Base-by-base conservation (phyloP, 2,797 vertebrate species). In the Rhynchonycteris naso region DNA sequence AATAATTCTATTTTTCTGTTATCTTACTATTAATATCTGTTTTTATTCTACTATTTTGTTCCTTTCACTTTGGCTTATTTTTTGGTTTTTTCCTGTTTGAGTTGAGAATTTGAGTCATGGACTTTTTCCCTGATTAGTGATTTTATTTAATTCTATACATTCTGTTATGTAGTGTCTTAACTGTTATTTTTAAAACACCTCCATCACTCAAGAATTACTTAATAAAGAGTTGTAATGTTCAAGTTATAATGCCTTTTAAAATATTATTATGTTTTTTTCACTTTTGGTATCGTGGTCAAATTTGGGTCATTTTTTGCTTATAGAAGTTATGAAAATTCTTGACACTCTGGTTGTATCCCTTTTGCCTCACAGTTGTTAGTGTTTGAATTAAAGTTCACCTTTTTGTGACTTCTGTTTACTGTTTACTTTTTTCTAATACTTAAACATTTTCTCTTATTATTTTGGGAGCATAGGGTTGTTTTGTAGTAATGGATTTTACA, bases 401-500 rank as follows among this genome's bases (percentile, higher is more conserved):
- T 82, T 88, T 26, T 88, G 54, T 91, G 7, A 71, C 86, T 81
- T 82, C 19, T 35, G 15, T 87, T 88, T 75, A 75, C 19, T 58
- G 26, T 91, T 88, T 7, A 65, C 68, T 94, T 63, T 56, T 75
- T 52, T 21, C 35, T 80, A 15, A 16, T 59, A 15, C 52, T 4
- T 72, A 72, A 58, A 35, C 26, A 81, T 72, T 91, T 95, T 82
- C 13, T 85, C 52, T 88, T n/a, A 88, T 66, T 90, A 80, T 13
- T 88, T 88, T 85, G 12, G 85, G 24, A 76, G 18, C 52, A 56
- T 72, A 10, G 65, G 24, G 21, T 2, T 54, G 3, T 65, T 93
- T 94, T 83, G 10, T 47, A 89, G 5, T 72, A 75, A 65, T 47
- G 43, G 56, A 56, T 74, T 96, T 92, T 83, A 83, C 4, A 92